Evolutionary conservation across 2,113 vertebrate species (phyloP).

Genomic region (Malaclemys terrapin): DNA sequence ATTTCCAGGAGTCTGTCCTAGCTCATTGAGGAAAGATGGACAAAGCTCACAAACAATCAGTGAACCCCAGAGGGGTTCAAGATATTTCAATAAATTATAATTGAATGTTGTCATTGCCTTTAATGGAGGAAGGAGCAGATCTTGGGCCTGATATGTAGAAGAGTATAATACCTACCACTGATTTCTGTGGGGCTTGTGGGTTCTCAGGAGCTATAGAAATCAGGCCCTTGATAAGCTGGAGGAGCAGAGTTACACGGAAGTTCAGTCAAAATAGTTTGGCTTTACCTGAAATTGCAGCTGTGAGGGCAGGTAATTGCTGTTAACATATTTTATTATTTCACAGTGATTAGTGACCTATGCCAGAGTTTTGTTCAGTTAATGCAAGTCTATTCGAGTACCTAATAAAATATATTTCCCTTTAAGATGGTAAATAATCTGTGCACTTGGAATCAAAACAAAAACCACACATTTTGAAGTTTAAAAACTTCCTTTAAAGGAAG

Average conservation of each 20-base stretch:
- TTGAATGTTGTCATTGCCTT: rapidly evolving
- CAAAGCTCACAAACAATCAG: background rate
- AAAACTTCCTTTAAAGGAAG: background rate
- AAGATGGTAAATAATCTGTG: background rate
- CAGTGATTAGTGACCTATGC: background rate
- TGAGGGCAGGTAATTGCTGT: background rate
- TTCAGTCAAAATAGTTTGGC: background rate
- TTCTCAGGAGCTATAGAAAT: background rate
- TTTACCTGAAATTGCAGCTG: background rate
- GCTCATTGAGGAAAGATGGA: background rate
- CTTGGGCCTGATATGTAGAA: background rate
- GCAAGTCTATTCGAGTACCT: background rate
- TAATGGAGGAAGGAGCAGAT: background rate
- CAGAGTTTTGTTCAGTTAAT: background rate
- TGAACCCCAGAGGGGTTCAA: rapidly evolving
- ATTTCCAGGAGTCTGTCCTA: background rate
- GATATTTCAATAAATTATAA: background rate
- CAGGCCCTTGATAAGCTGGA: background rate
- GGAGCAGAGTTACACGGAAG: background rate
- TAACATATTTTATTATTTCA: background rate
- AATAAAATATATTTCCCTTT: background rate
- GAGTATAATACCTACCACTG: background rate
- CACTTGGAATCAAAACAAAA: background rate
- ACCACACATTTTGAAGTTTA: background rate
- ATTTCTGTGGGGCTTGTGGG: background rate